Evolutionary conservation across 2,888 invertebrate genomes (phyloP), one percentile per base, ranked within the genome.

Genomic region (Perdita meconis): DNA sequence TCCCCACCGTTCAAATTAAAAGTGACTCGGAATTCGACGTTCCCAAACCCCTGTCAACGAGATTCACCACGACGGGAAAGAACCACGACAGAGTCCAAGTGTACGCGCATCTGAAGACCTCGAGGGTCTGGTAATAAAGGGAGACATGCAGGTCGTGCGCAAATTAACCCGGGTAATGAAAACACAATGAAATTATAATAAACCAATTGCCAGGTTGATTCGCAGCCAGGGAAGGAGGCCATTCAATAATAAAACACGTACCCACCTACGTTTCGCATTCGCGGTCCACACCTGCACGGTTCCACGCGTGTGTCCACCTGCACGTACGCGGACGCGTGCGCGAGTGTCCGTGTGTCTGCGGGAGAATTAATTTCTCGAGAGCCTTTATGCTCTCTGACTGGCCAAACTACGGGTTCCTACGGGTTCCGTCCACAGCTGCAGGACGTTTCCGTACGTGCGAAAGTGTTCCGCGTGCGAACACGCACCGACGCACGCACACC

Each of bases 151-250:
- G 83, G 81, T 81, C 86, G 88, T 80, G 88, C 80, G 88, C 86
- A 89, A 91, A 92, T 91, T 90, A 91, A 91, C 87, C 87, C 75
- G 88, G 87, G 86, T 90, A 91, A 91, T 91, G 90, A 91, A 90
- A 91, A 90, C 90, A 88, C 90, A 91, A 91, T 91, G 91, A 91
- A 91, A 91, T 91, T 91, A 91, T 91, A 90, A 91, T 92, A 90
- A 91, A 90, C 91, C 89, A 91, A 91, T 91, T 91, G 90, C 88
- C 87, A 87, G 87, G 88, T 89, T 90, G 90, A 91, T 91, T 90
- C 89, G 89, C 87, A 90, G 90, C 78, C 87, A 69, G 72, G 88
- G 86, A 89, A 89, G 89, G 87, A 89, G 87, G 86, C 88, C 87
- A 89, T 91, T 92, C 90, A 91, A 92, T 91, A 91, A 90, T 92